These are phyloP conservation scores for Steatornis caripensis DNA, from an alignment of 2,113 vertebrate species.

Conservation along the genomic window DNA sequence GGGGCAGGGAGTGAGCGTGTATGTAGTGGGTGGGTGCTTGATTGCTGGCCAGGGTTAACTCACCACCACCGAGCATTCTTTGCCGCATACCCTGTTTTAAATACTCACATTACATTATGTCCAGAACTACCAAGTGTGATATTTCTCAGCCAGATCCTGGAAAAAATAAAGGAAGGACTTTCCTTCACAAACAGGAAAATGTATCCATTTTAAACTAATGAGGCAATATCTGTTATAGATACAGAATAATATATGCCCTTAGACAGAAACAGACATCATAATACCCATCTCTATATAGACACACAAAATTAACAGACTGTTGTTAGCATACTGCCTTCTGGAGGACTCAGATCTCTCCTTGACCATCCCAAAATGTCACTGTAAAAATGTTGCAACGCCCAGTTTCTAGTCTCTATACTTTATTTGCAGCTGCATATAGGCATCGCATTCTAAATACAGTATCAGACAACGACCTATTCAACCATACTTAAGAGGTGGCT, in stretches of 20 bases:
- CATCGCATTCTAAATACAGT: neutral
- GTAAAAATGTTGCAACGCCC: neutral
- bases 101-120: neutral
- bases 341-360: neutral
- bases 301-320: neutral
- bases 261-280: neutral
- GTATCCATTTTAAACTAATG: neutral
- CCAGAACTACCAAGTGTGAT: neutral
- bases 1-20: neutral
- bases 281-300: neutral
- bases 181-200: neutral
- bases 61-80: neutral
- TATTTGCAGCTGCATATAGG: neutral
- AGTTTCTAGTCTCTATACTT: neutral
- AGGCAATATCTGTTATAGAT: neutral
- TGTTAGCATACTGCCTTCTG: neutral
- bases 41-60: neutral
- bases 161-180: neutral
- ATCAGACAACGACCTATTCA: neutral
- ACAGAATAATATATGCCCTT: neutral
- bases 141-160: neutral
- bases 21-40: neutral
- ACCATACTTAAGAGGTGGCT: neutral
- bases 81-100: neutral
- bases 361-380: neutral